Evolutionary conservation across 2,888 invertebrate genomes (phyloP), one percentile per base, ranked within the genome.

Genomic region (Cephus nigrinus): DNA sequence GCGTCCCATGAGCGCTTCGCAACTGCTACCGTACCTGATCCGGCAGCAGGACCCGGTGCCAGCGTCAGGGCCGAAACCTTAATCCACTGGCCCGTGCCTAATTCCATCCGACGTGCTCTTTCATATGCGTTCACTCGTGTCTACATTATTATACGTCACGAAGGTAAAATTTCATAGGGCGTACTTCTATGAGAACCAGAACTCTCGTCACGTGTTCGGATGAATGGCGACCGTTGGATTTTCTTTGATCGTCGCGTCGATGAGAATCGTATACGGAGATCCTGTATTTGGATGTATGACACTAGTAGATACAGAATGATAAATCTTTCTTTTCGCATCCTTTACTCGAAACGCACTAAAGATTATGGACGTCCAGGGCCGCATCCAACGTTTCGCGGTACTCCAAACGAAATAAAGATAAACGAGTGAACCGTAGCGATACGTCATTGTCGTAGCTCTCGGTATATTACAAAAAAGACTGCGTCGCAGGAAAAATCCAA

Each of bases 31-130:
- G 81, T 79, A 74, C 40, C 30, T 33, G 74, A 30, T 23, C 74
- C 36, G 35, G 33, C n/a, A 71, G 12, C 68, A 55, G 23, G 32
- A 69, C 78, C 82, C 83, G 78, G 79, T 83, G 82, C 83, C 82
- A 84, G 81, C 55, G 84, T 86, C 85, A 85, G 81, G 82, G 35
- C 12, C 83, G 79, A 79, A 81, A 77, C 82, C 84, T 83, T 87
- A 86, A 86, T 87, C 84, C 83, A 84, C 79, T 80, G 81, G 84
- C 82, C 84, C 85, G 83, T 85, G 82, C 82, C 84, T 87, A 87
- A 87, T 87, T 87, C 84, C 81, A 83, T 83, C 81, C 83, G 87
- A 87, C 86, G 80, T 83, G 84, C 82, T 84, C 85, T 86, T 86
- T 86, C 86, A 79, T 83, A 77, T 81, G 80, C n/a, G 68, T 68